Base-by-base conservation (phyloP, 2,797 vertebrate species). In the Steatocranus sp. region DNA sequence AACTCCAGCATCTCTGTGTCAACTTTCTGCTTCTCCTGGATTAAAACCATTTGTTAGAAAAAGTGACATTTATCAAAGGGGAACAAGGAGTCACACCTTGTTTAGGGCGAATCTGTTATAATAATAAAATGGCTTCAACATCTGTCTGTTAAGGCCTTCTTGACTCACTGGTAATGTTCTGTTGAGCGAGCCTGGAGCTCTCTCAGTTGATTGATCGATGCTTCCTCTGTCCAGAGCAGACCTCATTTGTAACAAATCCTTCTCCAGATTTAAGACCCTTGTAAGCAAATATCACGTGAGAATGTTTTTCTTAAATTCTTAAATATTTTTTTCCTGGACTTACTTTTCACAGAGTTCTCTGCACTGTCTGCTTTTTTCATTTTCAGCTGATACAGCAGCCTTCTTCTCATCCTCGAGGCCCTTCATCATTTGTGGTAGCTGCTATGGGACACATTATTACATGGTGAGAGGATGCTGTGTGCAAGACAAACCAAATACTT, bases 241-340 rank as follows among this genome's bases (percentile, higher is more conserved):
- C 86, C 86, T 96, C 76, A 95, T 92, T 80, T 96, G 95, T 77
- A 91, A 53, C 85, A 96, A 83, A 53, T 96, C 95, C 80, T 87
- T 87, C 88, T 96, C 95, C 88, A 97, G 81, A 82, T 93, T 88
- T n/a, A 94, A 84, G 84, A 96, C 91, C 91, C 96, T 97, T 85
- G 11, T 54, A 43, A 81, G 5, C 25, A n/a, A 79, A 88, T 78
- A 79, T 82, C 18, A 79, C 27, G 89, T 32, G 1, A 78, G 41
- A 51, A 82, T 78, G 61, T 54, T 79, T 25, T 25, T 41, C 49
- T 68, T 58, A 1, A 80, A 12, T 79, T 3, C 18, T 61, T 4
- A 68, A 18, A 78, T 51, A 1, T 7, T 77, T 3, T 25, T 43
- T 51, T 79, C 2, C 11, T 5, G 20, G 14, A 89, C 93, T 94